Conservation (phyloP, 2,113 vertebrate species). For the Anser brachyrhynchus region DNA sequence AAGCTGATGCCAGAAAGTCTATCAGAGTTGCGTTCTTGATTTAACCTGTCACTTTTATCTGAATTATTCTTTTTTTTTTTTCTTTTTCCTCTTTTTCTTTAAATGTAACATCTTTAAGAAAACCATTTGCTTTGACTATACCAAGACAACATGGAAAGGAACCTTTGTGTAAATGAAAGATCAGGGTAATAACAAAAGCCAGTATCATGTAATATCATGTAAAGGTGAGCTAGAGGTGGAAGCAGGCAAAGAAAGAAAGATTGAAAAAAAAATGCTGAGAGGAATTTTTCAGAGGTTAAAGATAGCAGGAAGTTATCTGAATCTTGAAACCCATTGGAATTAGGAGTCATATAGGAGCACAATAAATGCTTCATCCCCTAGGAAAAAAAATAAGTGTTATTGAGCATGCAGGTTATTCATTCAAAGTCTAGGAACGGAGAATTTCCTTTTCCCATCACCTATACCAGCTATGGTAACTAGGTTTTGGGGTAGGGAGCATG, state of each 20-base stretch:
- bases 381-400: background rate
- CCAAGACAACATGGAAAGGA: background rate
- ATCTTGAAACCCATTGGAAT: background rate
- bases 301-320: background rate
- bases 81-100: background rate
- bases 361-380: background rate
- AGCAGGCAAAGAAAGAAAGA: background rate
- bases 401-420: background rate
- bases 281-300: background rate
- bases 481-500: background rate
- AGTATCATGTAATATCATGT: background rate
- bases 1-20: background rate
- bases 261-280: background rate
- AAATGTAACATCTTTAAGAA: background rate
- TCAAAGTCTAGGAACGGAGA: background rate
- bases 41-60: background rate
- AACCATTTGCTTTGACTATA: background rate
- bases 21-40: background rate
- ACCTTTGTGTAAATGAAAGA: background rate
- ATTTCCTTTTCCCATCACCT: background rate
- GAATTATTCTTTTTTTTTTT: background rate
- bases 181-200: background rate
- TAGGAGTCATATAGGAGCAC: background rate
- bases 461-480: background rate
- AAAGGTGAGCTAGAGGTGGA: background rate